Evolutionary conservation across 2,113 vertebrate species (phyloP), one percentile per base, ranked within the genome.

Genomic region (Balaeniceps rex): DNA sequence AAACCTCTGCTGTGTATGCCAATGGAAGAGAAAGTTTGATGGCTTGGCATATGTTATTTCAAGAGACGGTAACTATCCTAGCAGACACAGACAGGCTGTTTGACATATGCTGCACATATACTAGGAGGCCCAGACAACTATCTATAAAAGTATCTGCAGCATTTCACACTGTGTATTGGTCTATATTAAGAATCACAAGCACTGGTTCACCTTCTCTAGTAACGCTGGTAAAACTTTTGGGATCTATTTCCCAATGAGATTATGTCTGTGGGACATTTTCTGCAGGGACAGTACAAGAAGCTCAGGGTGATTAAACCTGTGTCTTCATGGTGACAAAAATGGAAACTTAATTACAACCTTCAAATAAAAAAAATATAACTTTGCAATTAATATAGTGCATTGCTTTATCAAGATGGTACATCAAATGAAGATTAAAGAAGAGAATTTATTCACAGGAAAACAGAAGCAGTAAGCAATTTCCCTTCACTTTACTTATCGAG

Each of bases 1-100:
- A 94, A 96, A 91, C 90, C 78, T 80, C 91, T 91, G 90, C 57
- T 46, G 49, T 44, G 46, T 52, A 90, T 61, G 84, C 40, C 74
- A 87, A 25, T 69, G 90, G 31, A 85, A 87, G 36, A 91, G 61
- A 89, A 94, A 93, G 71, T 90, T 72, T 91, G 36, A 89, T 93
- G 81, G 52, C 34, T 46, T 54, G 54, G 46, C 95, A 93, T 87
- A 87, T 87, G 75, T 65, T 96, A 93, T 91, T 93, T 76, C 54
- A 93, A 65, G 87, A 52, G 51, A 57, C 24, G 29, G 66, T 77
- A 91, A 80, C 92, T 85, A 65, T 65, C 34, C 44, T 61, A 87
- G 70, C 70, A 95, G 84, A 96, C 74, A 89, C 33, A 88, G 61
- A 61, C 83, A 87, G 46, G 61, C 44, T 87, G 84, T 52, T 95